These are phyloP conservation scores for Lichenostomus cassidix DNA, from an alignment of 2,113 vertebrate genomes.

Conservation along the genomic window DNA sequence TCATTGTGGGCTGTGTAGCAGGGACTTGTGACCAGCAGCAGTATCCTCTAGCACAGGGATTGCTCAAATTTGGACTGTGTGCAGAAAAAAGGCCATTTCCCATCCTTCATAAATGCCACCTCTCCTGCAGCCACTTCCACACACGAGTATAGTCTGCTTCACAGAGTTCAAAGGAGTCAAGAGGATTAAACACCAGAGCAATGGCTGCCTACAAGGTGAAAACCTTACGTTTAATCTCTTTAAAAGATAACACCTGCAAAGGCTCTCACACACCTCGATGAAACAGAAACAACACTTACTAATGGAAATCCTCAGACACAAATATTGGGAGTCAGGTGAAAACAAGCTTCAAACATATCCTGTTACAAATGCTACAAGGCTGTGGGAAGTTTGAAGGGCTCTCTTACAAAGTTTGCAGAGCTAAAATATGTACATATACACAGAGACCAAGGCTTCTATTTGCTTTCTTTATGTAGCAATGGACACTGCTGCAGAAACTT, in stretches of 20 bases:
- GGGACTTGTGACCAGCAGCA: neutral
- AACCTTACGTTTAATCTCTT: constrained; percentile 30
- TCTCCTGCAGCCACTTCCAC: neutral
- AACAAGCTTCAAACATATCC: neutral
- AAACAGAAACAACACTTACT: neutral
- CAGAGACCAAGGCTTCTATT: neutral
- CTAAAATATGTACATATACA: accelerated
- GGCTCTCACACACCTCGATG: neutral
- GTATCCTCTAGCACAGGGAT: neutral
- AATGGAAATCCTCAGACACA: neutral
- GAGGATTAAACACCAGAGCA: constrained; percentile 28
- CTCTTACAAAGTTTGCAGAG: neutral
- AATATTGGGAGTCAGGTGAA: neutral
- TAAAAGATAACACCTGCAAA: constrained; percentile 14
- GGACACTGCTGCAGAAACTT: neutral
- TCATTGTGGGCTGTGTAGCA: neutral
- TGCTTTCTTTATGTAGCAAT: neutral
- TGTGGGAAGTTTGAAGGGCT: neutral
- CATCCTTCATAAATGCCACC: accelerated
- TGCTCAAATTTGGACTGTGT: neutral
- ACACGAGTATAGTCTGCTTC: neutral
- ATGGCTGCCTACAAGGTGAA: constrained; percentile 1
- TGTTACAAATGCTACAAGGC: neutral
- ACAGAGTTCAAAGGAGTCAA: neutral
- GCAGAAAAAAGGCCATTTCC: neutral